Evolutionary conservation across 2,888 invertebrate species (phyloP).

Genomic region (Coecobrya sp.): DNA sequence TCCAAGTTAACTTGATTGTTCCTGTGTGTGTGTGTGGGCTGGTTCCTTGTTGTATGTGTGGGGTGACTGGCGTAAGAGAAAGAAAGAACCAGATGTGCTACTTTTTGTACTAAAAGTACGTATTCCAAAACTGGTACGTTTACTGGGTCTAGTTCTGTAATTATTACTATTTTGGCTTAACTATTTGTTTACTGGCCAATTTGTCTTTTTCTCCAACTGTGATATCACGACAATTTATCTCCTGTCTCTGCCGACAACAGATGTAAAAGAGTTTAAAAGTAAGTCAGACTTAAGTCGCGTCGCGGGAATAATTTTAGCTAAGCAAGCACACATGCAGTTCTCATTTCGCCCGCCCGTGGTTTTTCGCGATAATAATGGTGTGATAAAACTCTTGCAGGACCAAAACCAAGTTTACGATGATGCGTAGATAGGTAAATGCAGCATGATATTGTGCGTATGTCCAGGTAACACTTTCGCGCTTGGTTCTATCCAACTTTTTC

Average conservation of each 20-base stretch:
- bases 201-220: constrained; percentile 81
- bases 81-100: constrained; percentile 47
- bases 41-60: constrained; percentile 8
- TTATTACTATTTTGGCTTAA: constrained; percentile 51
- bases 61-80: background rate
- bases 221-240: constrained; percentile 81
- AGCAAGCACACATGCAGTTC: background rate
- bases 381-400: background rate
- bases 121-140: background rate
- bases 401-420: background rate
- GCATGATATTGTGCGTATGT: background rate
- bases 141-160: background rate
- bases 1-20: constrained; percentile 44
- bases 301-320: constrained; percentile 33
- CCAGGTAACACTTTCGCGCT: background rate
- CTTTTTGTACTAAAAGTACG: background rate
- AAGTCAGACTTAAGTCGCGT: constrained; percentile 22
- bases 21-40: background rate
- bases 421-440: background rate
- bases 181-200: constrained; percentile 75
- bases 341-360: constrained; percentile 21
- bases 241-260: constrained; percentile 80
- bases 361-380: constrained; percentile 9
- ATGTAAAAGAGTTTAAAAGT: constrained; percentile 68
- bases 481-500: background rate